Evolutionary conservation across 1,140 invertebrate species (phyloP), one percentile per base, ranked within the genome.

Genomic region (Nasonia longicornis): DNA sequence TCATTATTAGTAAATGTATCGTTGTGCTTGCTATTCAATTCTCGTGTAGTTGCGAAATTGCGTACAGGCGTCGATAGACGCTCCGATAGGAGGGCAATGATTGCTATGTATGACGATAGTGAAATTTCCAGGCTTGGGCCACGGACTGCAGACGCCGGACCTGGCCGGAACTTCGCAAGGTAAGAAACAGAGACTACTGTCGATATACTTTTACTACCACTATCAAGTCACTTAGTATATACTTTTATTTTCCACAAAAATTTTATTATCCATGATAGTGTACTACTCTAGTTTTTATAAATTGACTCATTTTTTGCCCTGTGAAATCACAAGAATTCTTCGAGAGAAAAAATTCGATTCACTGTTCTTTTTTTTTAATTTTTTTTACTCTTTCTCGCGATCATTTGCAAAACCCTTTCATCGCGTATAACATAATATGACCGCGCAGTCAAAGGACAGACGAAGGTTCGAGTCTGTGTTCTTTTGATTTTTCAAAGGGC

Each of bases 151-250:
- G 88, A 93, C 93, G 84, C 92, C 92, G 85, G 95, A 96, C 88
- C 91, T 95, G 87, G 95, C 95, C 85, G 95, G 95, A 87, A 96
- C 95, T 88, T 95, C 95, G 87, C 95, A 96, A 96, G 95, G 95
- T 96, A 95, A 96, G 95, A 94, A 87, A 38, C 84, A 87, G 31
- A 64, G 1, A 73, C 35, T 45, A 72, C 48, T 22, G 20, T 42
- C 2, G 2, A 58, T 20, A 58, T n/a, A 22, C 20, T 20, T 26
- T 26, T 52, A 26, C 26, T 67, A 67, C 52, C 16, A 58, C 52
- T 63, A 77, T 42, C 31, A 12, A 82, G 26, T 77, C 52, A 82
- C 52, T 35, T 35, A 35, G 31, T 35, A 42, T 69, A 82, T 66
- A 71, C 66, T 67, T 74, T 72, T 72, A 22, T 45, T 77, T 69